Evolutionary conservation across 2,113 vertebrate species (phyloP).

Genomic region (Pomatorhinus ruficollis): DNA sequence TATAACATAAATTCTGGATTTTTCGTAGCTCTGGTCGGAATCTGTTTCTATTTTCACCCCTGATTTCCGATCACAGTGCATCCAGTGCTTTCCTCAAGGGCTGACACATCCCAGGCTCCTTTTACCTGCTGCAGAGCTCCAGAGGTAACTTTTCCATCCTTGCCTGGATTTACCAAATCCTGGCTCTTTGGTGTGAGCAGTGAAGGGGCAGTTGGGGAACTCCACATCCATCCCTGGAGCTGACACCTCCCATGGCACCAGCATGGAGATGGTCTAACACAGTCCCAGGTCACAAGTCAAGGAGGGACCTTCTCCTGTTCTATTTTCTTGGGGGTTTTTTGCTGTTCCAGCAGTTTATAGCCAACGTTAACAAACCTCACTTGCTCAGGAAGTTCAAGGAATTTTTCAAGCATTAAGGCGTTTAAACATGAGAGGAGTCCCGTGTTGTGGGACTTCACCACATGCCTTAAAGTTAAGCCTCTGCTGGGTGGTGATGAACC

Average conservation of each 20-base stretch:
- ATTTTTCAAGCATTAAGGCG: not conserved
- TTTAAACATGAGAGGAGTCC: not conserved
- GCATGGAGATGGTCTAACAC: accelerated
- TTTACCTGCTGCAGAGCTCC: not conserved
- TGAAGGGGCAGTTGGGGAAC: accelerated
- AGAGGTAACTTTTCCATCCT: not conserved
- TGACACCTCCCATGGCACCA: not conserved
- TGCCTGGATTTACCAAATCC: not conserved
- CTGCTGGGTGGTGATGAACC: not conserved
- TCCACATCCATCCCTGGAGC: not conserved
- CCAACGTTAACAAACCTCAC: not conserved
- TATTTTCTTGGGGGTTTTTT: not conserved
- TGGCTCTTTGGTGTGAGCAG: not conserved
- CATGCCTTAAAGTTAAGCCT: not conserved
- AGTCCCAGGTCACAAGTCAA: not conserved
- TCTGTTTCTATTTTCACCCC: not conserved
- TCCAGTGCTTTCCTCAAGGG: not conserved
- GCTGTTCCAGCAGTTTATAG: not conserved
- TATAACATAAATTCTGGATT: not conserved
- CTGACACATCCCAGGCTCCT: not conserved
- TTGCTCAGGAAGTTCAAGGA: not conserved
- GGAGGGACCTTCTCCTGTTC: not conserved
- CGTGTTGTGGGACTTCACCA: not conserved
- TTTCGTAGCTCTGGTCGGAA: not conserved
- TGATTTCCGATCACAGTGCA: not conserved